phyloP scores from a whole-genome alignment of 2,797 vertebrate genomes.

The Gymnothorax reevesii region DNA sequence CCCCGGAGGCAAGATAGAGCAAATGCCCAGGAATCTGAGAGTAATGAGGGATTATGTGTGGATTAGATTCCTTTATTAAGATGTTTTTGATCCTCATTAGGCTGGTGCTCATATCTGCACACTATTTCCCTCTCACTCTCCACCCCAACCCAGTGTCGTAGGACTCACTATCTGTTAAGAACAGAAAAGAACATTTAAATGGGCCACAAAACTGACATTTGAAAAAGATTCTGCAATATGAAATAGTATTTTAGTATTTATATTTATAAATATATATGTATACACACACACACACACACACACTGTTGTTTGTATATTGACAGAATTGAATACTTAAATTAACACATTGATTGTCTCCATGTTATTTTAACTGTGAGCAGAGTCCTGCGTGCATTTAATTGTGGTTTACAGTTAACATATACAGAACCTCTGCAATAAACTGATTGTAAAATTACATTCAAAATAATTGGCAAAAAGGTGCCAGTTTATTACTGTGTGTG shows the following conservation, averaged over 20 bases:
- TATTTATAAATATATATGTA: no score
- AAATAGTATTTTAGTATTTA: neutral
- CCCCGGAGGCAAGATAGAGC: neutral
- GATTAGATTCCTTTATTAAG: conserved; percentile 30
- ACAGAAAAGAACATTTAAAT: neutral
- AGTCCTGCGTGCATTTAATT: no score
- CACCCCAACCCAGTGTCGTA: neutral
- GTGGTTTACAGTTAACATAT: no score
- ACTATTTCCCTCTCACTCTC: conserved; percentile 7
- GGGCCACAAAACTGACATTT: neutral
- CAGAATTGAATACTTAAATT: no score
- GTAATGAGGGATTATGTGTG: conserved; percentile 20
- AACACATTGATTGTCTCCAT: no score
- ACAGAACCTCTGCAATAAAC: no score
- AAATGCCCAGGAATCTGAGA: neutral
- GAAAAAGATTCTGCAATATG: neutral
- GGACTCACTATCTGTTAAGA: conserved; percentile 12
- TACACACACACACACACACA: no score
- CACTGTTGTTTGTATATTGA: no score
- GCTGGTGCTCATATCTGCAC: neutral
- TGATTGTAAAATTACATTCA: no score
- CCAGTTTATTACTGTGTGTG: no score
- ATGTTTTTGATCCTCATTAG: conserved; percentile 31
- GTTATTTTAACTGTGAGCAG: no score
- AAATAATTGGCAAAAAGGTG: no score